Evolutionary conservation across 2,888 invertebrate genomes (phyloP).

Genomic region (Hofmannophila pseudospretella): DNA sequence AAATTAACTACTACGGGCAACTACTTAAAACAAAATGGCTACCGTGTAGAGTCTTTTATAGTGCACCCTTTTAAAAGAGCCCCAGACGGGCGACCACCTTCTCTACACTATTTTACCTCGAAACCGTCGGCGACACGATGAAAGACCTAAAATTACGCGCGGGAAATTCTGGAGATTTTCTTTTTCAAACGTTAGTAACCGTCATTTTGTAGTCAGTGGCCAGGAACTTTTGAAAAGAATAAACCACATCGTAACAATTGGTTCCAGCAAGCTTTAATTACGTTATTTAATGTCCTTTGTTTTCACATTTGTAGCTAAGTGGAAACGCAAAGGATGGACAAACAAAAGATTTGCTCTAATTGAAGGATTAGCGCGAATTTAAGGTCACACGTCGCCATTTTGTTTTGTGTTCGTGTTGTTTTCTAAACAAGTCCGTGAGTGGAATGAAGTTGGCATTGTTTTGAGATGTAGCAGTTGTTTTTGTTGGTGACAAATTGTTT

Average conservation of each 20-base stretch:
- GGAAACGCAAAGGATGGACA: neutral
- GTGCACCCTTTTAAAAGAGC: neutral
- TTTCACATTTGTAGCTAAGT: neutral
- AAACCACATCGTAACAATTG: too few species aligned
- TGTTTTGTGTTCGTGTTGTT: constrained; percentile 1
- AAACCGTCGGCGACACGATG: neutral
- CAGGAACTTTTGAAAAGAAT: too few species aligned
- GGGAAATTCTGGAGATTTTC: too few species aligned
- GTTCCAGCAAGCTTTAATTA: too few species aligned
- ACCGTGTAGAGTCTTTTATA: constrained; percentile 1
- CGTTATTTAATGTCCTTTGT: neutral
- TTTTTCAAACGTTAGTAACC: too few species aligned
- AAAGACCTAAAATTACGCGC: neutral
- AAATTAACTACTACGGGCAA: constrained; percentile 9
- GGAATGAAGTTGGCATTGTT: neutral
- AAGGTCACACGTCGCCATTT: constrained; percentile 1
- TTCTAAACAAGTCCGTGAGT: neutral
- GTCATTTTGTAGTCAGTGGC: too few species aligned
- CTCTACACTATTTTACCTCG: neutral
- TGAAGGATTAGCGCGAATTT: constrained; percentile 4
- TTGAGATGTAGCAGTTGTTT: constrained; percentile 1
- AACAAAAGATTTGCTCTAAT: constrained; percentile 3
- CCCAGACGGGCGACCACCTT: neutral
- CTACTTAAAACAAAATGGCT: constrained; percentile 2
- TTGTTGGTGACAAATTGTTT: neutral